Conservation (phyloP, 2,888 invertebrate species). For the Habroteleia sp. region DNA sequence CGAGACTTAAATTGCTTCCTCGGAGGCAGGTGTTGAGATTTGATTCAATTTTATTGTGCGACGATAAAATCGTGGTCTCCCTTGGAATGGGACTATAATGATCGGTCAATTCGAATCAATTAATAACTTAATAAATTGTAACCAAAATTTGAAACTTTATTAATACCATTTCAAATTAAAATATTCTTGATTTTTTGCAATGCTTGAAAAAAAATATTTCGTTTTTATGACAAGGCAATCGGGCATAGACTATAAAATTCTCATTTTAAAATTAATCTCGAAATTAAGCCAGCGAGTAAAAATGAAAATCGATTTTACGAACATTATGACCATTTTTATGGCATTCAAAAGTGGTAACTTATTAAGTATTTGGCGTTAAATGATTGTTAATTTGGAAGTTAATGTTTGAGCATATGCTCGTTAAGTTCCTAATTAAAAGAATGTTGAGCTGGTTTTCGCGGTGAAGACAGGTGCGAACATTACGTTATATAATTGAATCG, state of each 20-base stretch:
- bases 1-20: constrained; percentile 71
- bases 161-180: too few species aligned
- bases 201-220: too few species aligned
- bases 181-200: too few species aligned
- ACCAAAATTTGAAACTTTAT: too few species aligned
- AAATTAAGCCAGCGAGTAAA: constrained; percentile 1
- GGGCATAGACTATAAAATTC: constrained; percentile 21
- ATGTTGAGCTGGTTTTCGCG: constrained; percentile 28
- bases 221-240: too few species aligned
- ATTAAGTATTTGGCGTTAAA: constrained; percentile 41
- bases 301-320: constrained; percentile 4
- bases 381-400: constrained; percentile 40
- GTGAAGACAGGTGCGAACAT: constrained; percentile 54
- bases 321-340: constrained; percentile 24
- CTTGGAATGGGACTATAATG: constrained; percentile 21
- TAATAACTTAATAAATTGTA: constrained; percentile 19
- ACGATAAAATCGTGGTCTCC: constrained; percentile 46
- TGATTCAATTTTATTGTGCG: constrained; percentile 66
- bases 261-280: constrained; percentile 3
- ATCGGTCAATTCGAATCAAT: constrained; percentile 5
- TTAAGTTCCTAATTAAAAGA: constrained; percentile 54
- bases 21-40: constrained; percentile 73
- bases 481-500: constrained; percentile 54
- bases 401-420: constrained; percentile 28
- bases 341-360: constrained; percentile 35